Evolutionary conservation across 2,888 invertebrate genomes (phyloP).

Genomic region (Limnephilus rhombicus): DNA sequence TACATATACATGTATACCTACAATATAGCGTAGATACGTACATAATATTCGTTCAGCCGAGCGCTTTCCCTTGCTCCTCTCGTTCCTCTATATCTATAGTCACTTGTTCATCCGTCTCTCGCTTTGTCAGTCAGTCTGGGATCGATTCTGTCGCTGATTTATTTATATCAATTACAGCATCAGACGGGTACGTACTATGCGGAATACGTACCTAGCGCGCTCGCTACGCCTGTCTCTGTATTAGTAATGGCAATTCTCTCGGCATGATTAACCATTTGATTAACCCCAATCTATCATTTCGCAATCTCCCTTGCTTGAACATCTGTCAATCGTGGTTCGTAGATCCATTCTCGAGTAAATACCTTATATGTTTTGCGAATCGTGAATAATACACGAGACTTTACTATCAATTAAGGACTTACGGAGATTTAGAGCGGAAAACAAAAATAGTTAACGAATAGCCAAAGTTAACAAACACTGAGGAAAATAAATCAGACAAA

Average conservation of each 20-base stretch:
- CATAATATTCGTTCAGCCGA: not conserved
- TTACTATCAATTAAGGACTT: not conserved
- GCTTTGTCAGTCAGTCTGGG: not conserved
- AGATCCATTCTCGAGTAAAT: not conserved
- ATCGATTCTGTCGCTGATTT: not conserved
- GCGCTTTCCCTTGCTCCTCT: not conserved
- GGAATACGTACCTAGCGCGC: not conserved
- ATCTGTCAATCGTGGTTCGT: not conserved
- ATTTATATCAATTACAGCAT: constrained; percentile 1
- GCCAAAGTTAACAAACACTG: constrained; percentile 3
- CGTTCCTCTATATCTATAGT: not conserved
- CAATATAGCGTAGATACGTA: not conserved
- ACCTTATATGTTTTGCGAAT: not conserved
- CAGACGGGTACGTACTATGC: not conserved
- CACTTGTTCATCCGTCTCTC: not conserved
- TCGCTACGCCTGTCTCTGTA: not conserved
- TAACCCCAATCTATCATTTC: constrained; percentile 1
- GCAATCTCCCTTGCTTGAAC: not conserved
- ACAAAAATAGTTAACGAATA: not conserved
- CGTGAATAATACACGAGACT: constrained; percentile 1
- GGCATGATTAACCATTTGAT: constrained; percentile 1
- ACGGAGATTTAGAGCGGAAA: not conserved
- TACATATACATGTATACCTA: no score
- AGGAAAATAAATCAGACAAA: not conserved
- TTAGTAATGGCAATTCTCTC: not conserved